These are phyloP conservation scores for Sula dactylatra DNA, from an alignment of 2,113 vertebrate genomes.

Conservation along the genomic window DNA sequence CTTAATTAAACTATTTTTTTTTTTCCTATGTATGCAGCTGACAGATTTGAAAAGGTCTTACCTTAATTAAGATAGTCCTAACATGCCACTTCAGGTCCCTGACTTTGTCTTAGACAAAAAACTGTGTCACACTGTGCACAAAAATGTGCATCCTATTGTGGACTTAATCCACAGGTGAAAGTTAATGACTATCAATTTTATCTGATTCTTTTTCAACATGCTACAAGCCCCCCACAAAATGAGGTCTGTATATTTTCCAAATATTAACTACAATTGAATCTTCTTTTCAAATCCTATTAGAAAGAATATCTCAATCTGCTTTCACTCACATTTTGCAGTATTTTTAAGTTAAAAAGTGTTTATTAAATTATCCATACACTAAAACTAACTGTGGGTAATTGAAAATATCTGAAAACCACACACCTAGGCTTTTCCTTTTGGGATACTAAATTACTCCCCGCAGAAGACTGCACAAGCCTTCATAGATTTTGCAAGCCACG, in stretches of 20 bases:
- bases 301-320: background rate
- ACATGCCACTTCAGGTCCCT: background rate
- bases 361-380: background rate
- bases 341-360: background rate
- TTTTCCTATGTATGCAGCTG: background rate
- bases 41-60: background rate
- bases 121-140: too few relatives aligned
- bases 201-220: background rate
- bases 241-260: background rate
- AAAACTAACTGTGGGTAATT: background rate
- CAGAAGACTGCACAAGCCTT: background rate
- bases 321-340: background rate
- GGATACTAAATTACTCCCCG: background rate
- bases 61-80: background rate
- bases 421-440: background rate
- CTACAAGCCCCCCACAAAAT: background rate
- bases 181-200: background rate
- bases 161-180: background rate
- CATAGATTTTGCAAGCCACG: background rate
- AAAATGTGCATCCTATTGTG: background rate
- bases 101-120: background rate
- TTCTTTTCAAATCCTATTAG: background rate
- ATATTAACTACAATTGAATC: background rate
- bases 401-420: background rate
- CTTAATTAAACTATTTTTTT: background rate